Evolutionary conservation across 2,113 vertebrate species (phyloP).

Genomic region (Gadus chalcogrammus): DNA sequence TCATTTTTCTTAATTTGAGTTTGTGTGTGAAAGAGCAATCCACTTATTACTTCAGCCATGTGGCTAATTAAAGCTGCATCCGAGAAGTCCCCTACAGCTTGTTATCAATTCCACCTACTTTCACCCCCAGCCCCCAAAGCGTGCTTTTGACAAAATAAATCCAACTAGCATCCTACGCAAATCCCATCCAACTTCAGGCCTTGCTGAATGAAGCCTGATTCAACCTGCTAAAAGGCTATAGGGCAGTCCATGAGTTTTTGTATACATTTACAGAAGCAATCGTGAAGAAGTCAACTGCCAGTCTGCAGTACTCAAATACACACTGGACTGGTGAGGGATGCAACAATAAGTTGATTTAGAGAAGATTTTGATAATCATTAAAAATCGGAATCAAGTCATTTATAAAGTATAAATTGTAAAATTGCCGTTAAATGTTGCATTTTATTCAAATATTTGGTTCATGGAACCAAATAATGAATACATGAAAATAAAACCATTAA

Average conservation of each 20-base stretch:
- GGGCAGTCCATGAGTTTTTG: not conserved
- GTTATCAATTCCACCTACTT: slow-evolving; percentile 22
- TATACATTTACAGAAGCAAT: not conserved
- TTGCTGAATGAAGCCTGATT: slow-evolving; percentile 19
- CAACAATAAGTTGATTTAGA: not conserved
- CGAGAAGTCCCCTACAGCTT: slow-evolving; percentile 11
- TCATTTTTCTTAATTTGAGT: too few relatives aligned
- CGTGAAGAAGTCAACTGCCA: not conserved
- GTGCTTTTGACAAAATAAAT: not conserved
- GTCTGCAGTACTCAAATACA: not conserved
- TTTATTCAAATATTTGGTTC: too few relatives aligned
- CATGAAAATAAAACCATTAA: too few relatives aligned
- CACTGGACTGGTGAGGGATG: not conserved
- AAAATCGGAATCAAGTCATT: too few relatives aligned
- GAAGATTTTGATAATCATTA: not conserved
- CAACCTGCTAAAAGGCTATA: slow-evolving; percentile 2
- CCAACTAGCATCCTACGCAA: slow-evolving; percentile 13
- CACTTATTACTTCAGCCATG: slow-evolving; percentile 27
- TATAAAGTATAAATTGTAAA: too few relatives aligned
- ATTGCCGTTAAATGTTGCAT: too few relatives aligned
- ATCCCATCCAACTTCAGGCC: slow-evolving; percentile 14
- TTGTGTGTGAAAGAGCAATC: slow-evolving; percentile 8
- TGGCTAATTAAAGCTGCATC: slow-evolving; percentile 44
- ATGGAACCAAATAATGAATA: too few relatives aligned
- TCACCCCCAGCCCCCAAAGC: not conserved